These are phyloP conservation scores for Drosophila paulistorum DNA, from an alignment of 1,140 invertebrate species.

Conservation along the genomic window DNA sequence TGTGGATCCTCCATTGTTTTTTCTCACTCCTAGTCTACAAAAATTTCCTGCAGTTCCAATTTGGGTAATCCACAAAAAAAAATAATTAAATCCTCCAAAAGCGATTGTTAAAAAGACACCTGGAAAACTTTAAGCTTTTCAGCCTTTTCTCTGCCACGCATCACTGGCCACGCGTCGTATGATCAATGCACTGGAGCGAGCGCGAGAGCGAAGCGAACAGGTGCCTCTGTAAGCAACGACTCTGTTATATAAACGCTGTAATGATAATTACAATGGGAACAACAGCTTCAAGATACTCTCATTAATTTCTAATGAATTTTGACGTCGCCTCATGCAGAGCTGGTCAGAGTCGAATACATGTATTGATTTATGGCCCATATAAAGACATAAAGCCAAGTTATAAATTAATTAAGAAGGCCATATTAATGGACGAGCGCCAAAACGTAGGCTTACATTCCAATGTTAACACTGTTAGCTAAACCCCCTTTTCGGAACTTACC, in stretches of 20 bases:
- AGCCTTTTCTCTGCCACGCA: neutral
- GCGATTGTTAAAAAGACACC: no score
- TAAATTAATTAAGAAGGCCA: conserved; percentile 36
- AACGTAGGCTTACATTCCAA: neutral
- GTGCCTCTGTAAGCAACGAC: conserved; percentile 30
- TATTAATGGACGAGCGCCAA: conserved; percentile 2
- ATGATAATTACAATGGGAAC: conserved; percentile 21
- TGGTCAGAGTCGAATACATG: neutral
- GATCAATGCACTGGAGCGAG: conserved; percentile 27
- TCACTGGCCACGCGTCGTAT: conserved; percentile 56
- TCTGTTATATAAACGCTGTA: conserved; percentile 54
- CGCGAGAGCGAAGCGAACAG: conserved; percentile 38
- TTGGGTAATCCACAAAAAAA: no score
- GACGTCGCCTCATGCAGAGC: conserved; percentile 18
- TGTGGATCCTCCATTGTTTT: no score
- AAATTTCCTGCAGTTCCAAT: no score
- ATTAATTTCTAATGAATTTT: conserved; percentile 36
- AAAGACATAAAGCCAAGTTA: conserved; percentile 4
- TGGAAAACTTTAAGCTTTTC: no score
- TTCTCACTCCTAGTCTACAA: no score
- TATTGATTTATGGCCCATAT: conserved; percentile 30
- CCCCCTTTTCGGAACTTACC: conserved; percentile 43
- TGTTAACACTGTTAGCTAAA: conserved; percentile 13
- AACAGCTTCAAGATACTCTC: conserved; percentile 26
- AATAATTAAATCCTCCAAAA: no score